phyloP scores from a whole-genome alignment of 2,113 vertebrate species.

The Melanocharis versteri region DNA sequence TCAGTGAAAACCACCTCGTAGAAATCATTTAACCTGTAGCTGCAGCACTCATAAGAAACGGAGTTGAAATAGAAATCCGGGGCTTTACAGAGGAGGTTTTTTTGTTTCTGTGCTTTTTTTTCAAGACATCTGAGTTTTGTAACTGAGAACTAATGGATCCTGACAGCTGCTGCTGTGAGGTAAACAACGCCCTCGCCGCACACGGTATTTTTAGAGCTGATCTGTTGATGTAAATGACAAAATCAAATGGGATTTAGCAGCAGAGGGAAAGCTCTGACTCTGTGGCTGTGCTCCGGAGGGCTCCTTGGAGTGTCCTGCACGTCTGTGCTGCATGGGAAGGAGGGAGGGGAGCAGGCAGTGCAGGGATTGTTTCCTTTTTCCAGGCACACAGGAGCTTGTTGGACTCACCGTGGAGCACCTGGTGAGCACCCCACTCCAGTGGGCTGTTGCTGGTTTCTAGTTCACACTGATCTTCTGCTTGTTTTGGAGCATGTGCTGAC shows the following conservation, averaged over 20 bases:
- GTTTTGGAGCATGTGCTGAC: neutral
- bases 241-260: neutral
- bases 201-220: neutral
- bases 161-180: neutral
- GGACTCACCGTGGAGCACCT: neutral
- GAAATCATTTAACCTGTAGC: neutral
- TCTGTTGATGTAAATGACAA: neutral
- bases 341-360: rapidly evolving
- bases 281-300: neutral
- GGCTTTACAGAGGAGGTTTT: neutral
- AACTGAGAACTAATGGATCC: neutral
- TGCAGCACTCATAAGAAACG: neutral
- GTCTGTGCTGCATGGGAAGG: neutral
- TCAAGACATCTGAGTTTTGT: neutral
- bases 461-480: neutral
- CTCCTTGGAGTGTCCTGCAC: neutral
- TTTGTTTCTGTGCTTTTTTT: neutral
- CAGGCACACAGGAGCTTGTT: rapidly evolving
- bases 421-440: rapidly evolving
- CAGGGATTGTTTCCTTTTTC: neutral
- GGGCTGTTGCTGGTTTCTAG: rapidly evolving
- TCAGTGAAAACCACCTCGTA: neutral
- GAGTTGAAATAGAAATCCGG: neutral
- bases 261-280: neutral
- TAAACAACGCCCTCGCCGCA: neutral